Evolutionary conservation across 2,113 vertebrate genomes (phyloP), one percentile per base, ranked within the genome.

Genomic region (Hemicordylus capensis): DNA sequence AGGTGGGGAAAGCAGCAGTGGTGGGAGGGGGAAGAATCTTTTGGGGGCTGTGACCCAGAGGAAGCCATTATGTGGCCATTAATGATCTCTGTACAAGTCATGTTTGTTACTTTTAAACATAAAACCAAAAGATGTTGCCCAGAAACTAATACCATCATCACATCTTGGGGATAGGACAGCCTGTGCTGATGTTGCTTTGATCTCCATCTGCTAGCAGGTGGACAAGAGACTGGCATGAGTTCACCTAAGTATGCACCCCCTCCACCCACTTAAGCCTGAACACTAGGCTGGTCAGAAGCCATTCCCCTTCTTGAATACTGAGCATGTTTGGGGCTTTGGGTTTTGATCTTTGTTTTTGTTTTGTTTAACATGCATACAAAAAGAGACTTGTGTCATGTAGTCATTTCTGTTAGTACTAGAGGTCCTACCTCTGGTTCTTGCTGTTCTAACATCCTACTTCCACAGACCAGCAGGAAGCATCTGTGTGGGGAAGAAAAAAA

Each of bases 371-470:
- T 20, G 24, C 14, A 39, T 9, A 56, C 51, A 81, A 58, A 24
- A n/a, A 59, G 26, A 48, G 37, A 31, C 24, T 63, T 63, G 10
- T 3, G 12, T 46, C 37, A 58, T 12, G 34, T 6, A 31, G 20
- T 24, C 75, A 85, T 56, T 39, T 37, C 20, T 58, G 12, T 9
- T 58, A 69, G 44, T 19, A 4, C 66, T 66, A 22, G 1, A 22
- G 22, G 0, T 56, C 98, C 98, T 93, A 99, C 98, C 93, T 99
- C 98, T 88, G 96, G 94, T 89, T 97, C 97, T 58, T 94, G 96
- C 93, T 89, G 97, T 88, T 96, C 96, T 94, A 94, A 97, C 98
- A 99, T 99, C 95, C 96, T 99, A 95, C 58, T 91, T 85, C 77
- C 89, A 89, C 83, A 90, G 83, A 91, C 87, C 89, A 90, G 92